Evolutionary conservation across 2,888 invertebrate genomes (phyloP).

Genomic region (Lathronympha strigana): DNA sequence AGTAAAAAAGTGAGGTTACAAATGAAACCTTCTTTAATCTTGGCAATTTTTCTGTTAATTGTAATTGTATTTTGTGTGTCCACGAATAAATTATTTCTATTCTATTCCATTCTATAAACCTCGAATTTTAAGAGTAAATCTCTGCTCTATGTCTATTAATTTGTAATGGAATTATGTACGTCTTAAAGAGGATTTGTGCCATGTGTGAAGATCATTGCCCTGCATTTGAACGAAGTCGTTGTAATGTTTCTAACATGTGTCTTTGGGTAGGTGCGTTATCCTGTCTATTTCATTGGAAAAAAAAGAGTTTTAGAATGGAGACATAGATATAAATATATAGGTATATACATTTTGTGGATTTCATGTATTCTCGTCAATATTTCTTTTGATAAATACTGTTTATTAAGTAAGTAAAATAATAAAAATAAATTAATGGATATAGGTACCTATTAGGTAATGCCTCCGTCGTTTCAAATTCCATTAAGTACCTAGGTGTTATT

Average conservation of each 20-base stretch:
- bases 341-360: neutral
- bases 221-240: constrained; percentile 6
- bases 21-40: too few relatives aligned
- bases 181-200: neutral
- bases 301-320: neutral
- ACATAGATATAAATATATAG: neutral
- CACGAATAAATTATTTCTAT: too few relatives aligned
- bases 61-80: too few relatives aligned
- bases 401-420: too few relatives aligned
- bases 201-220: constrained; percentile 17
- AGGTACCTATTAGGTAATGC: too few relatives aligned
- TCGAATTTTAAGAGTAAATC: neutral
- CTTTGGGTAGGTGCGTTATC: neutral
- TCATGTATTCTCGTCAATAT: too few relatives aligned
- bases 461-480: too few relatives aligned
- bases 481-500: too few relatives aligned
- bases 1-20: too few relatives aligned
- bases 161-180: constrained; percentile 1
- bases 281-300: constrained; percentile 2
- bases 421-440: too few relatives aligned
- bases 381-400: too few relatives aligned
- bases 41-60: too few relatives aligned
- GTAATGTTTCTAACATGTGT: constrained; percentile 13
- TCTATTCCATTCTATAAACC: neutral
- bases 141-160: constrained; percentile 10